Conservation (phyloP, 2,113 vertebrate species). For the Oceanites oceanicus region DNA sequence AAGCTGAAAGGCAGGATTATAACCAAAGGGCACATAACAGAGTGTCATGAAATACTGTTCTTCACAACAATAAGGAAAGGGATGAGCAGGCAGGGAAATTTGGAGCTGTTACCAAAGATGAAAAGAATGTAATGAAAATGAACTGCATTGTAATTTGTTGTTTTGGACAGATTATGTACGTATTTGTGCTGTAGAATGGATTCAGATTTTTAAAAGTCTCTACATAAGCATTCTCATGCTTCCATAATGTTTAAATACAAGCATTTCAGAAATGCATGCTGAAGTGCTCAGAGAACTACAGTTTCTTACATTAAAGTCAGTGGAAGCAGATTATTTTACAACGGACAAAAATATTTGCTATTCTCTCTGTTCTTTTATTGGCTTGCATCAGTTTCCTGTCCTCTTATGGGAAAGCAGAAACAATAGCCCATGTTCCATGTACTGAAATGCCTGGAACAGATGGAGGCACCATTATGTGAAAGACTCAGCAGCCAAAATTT, state of each 20-base stretch:
- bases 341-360: not conserved
- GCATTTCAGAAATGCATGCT: not conserved
- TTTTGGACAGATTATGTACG: not conserved
- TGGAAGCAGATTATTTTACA: not conserved
- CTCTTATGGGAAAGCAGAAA: not conserved
- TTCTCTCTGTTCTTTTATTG: not conserved
- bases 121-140: not conserved
- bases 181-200: not conserved
- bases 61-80: not conserved
- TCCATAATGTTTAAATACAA: not conserved
- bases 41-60: not conserved
- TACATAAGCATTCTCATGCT: not conserved
- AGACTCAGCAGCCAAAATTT: not conserved
- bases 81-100: not conserved
- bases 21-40: not conserved
- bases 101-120: not conserved
- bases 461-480: conserved; percentile 35
- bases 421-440: not conserved
- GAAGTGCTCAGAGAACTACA: not conserved
- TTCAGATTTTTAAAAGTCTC: not conserved
- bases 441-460: conserved; percentile 31
- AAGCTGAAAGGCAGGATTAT: not conserved
- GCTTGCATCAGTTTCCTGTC: not conserved
- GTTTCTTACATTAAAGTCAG: not conserved
- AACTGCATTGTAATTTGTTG: not conserved